phyloP scores from a whole-genome alignment of 2,113 vertebrate genomes.

The Hystrix cristata region DNA sequence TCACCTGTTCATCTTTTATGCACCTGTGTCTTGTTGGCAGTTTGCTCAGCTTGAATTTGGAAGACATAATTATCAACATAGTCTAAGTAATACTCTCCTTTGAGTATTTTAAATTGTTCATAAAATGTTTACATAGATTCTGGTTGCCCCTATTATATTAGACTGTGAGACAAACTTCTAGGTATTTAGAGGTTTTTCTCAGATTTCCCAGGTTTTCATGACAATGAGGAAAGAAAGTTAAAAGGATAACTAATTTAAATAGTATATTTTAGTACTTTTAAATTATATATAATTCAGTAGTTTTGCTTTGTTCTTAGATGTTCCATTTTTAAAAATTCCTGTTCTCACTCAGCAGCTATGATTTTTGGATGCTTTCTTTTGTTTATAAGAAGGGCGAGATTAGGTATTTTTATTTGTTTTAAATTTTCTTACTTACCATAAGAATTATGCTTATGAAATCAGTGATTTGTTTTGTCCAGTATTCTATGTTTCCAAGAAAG shows the following conservation, averaged over 20 bases:
- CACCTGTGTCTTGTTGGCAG: constrained; percentile 85
- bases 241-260: background rate
- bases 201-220: background rate
- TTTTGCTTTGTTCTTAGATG: background rate
- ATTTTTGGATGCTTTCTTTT: background rate
- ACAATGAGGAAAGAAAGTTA: background rate
- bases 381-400: background rate
- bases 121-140: constrained; percentile 69
- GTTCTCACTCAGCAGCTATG: background rate
- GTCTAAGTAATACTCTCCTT: constrained; percentile 74
- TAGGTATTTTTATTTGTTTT: background rate
- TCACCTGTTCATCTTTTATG: constrained; percentile 86
- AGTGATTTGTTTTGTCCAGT: background rate
- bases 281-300: background rate
- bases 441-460: background rate
- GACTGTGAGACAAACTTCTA: constrained; percentile 22
- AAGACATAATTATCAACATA: constrained; percentile 74
- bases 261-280: background rate
- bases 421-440: background rate
- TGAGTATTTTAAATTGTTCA: constrained; percentile 80
- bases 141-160: constrained; percentile 58
- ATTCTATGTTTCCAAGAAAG: background rate
- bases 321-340: background rate
- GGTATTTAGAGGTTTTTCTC: background rate
- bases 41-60: constrained; percentile 83